Conservation (phyloP, 1,140 invertebrate genomes). For the Acyrthosiphon pisum region DNA sequence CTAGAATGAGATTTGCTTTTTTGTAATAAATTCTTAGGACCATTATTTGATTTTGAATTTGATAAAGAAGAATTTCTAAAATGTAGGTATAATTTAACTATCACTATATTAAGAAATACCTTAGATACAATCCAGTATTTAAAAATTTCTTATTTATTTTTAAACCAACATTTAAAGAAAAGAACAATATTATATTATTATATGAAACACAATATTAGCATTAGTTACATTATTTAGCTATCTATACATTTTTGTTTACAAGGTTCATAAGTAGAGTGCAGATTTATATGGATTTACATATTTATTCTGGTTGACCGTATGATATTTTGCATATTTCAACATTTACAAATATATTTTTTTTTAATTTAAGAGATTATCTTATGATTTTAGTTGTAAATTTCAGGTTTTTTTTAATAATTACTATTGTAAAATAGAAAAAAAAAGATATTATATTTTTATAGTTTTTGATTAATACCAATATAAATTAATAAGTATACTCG, state of each 20-base stretch:
- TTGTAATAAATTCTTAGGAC: conserved; percentile 22
- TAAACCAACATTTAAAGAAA: background rate
- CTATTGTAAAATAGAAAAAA: too few species aligned
- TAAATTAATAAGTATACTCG: too few species aligned
- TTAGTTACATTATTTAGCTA: background rate
- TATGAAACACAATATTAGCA: background rate
- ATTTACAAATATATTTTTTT: too few species aligned
- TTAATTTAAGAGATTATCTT: too few species aligned
- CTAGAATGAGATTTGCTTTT: conserved; percentile 29
- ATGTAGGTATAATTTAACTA: background rate
- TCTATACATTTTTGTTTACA: background rate
- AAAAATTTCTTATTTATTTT: background rate
- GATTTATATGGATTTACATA: too few species aligned
- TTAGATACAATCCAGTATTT: background rate
- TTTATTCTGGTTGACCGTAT: too few species aligned
- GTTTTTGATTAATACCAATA: too few species aligned
- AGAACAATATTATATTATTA: background rate
- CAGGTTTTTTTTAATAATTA: too few species aligned
- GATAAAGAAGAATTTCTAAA: conserved; percentile 29
- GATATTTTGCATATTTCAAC: too few species aligned
- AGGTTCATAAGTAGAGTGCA: too few species aligned
- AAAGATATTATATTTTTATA: too few species aligned
- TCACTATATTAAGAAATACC: background rate
- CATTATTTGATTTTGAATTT: conserved; percentile 45
- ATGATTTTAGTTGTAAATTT: too few species aligned